Evolutionary conservation across 2,888 invertebrate species (phyloP).

Genomic region (Carpatolechia fugitivella): DNA sequence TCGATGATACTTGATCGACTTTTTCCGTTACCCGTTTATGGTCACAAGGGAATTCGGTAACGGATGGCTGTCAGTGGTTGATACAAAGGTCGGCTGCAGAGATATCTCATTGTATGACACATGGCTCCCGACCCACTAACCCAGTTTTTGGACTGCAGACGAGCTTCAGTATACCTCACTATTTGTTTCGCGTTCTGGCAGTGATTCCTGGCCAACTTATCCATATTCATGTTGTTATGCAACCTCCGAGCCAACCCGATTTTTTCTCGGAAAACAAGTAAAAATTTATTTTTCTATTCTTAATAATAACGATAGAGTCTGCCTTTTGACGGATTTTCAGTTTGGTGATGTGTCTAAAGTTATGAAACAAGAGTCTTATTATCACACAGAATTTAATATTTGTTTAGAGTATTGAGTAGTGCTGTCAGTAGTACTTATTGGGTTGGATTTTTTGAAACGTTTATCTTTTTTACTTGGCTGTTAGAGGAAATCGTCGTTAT

Average conservation of each 20-base stretch:
- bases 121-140: slow-evolving; percentile 65
- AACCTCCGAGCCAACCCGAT: neutral
- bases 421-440: too few species aligned
- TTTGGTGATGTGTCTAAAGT: too few species aligned
- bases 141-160: slow-evolving; percentile 68
- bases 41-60: slow-evolving; percentile 40
- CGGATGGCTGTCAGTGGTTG: slow-evolving; percentile 42
- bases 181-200: slow-evolving; percentile 71
- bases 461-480: too few species aligned
- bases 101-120: slow-evolving; percentile 73
- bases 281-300: neutral
- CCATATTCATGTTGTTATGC: slow-evolving; percentile 49
- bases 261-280: slow-evolving; percentile 6
- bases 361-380: too few species aligned
- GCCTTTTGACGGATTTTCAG: too few species aligned
- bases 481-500: too few species aligned
- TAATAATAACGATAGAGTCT: neutral
- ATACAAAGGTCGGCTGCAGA: slow-evolving; percentile 60
- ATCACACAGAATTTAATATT: too few species aligned
- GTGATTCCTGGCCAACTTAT: slow-evolving; percentile 55
- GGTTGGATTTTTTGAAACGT: too few species aligned
- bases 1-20: neutral
- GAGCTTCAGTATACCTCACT: slow-evolving; percentile 53
- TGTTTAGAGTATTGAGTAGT: too few species aligned
- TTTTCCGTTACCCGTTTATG: slow-evolving; percentile 8